phyloP scores from a whole-genome alignment of 2,113 vertebrate species.

The Platichthys stellatus region DNA sequence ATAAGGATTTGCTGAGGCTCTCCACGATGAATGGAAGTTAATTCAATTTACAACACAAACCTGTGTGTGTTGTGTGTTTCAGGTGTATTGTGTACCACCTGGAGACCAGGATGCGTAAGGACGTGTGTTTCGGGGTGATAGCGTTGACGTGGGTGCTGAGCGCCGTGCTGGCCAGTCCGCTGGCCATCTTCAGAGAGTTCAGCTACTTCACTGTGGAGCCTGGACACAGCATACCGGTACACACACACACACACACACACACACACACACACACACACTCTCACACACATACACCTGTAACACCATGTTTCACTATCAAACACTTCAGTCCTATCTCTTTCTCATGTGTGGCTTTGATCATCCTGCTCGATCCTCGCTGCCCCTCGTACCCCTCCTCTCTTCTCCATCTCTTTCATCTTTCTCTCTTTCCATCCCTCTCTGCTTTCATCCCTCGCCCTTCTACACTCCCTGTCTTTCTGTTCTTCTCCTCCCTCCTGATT shows the following conservation, averaged over 20 bases:
- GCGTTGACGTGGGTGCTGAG: conserved; percentile 91
- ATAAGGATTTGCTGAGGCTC: too few species aligned
- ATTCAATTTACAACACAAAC: too few species aligned
- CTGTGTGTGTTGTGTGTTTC: conserved; percentile 18
- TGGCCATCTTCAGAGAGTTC: conserved; percentile 96
- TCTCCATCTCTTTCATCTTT: conserved; percentile 10
- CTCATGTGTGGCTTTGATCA: too few species aligned
- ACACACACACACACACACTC: conserved; percentile 15
- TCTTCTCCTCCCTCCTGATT: not conserved
- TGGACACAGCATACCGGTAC: conserved; percentile 87
- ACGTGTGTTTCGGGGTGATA: conserved; percentile 90
- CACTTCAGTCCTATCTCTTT: not conserved
- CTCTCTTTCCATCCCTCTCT: not conserved
- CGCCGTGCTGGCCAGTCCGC: conserved; percentile 90
- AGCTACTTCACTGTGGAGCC: conserved; percentile 87
- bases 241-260: conserved; percentile 11
- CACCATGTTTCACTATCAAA: conserved; percentile 5
- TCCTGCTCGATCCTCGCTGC: not conserved
- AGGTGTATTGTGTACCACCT: conserved; percentile 94
- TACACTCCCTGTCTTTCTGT: not conserved
- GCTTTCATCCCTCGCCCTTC: not conserved
- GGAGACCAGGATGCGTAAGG: conserved; percentile 94
- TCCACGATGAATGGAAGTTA: too few species aligned
- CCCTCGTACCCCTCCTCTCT: not conserved
- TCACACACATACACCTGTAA: not conserved